Base-by-base conservation (phyloP, 2,888 invertebrate genomes). In the Proisotoma minuta region DNA sequence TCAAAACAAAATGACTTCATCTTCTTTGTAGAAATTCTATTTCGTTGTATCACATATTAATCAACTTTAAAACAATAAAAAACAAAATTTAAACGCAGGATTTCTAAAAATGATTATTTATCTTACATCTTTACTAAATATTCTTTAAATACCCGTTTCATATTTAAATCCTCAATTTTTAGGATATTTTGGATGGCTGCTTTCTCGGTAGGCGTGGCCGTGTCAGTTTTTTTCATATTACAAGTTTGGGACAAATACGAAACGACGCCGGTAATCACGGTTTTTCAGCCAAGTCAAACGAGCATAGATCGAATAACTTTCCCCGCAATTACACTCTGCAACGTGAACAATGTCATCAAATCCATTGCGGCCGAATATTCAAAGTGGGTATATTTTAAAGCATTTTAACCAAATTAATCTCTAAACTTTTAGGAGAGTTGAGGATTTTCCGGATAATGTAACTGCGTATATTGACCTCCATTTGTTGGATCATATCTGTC, bases 281-380 rank as follows among this genome's bases (percentile, higher is more conserved):
- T 66, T 0, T 71, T 71, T 54, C 63, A 60, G 20, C 60, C 72
- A 1, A 28, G 51, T 18, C 65, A 68, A 53, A 64, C 48, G 4
- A 43, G 28, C 10, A 58, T 64, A 3, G 34, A 52, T n/a, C 63
- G 64, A 23, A 68, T 71, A 4, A 66, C 71, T 10, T 71, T 71
- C 60, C 71, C 71, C 3, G 66, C 66, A 8, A 57, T 71, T 1
- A 71, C 71, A 0, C 62, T 71, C 23, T 71, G 71, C 50, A 71
- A 69, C 29, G 65, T 65, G 27, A 71, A 71, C 48, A 66, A 68
- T 50, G 57, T 69, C 18, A 50, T 56, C 10, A 66, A 65, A 49
- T 56, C 62, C 1, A 69, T 66, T 57, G 61, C 58, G 10, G 49
- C 59, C 10, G 49, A 50, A 26, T 57, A 40, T 24, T 57, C 65